Base-by-base conservation (phyloP, 2,888 invertebrate species). In the Scaptomyza flava region DNA sequence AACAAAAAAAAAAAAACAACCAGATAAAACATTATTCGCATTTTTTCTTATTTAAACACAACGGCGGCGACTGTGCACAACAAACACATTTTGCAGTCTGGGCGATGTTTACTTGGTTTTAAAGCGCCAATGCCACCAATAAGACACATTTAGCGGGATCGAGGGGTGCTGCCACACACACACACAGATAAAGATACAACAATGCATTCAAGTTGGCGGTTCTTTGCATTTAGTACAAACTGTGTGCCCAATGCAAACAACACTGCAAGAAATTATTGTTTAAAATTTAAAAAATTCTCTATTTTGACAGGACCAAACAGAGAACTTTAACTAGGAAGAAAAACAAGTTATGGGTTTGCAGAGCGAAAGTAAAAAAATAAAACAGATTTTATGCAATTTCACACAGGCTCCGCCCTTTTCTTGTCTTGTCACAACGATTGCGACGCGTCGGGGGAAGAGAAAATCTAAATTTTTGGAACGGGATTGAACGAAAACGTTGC, bases 41-140 rank as follows among this genome's bases (percentile, higher is more conserved):
- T 81, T 81, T 77, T 77, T 81, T 69, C 67, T 78, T 86, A 68
- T 80, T 84, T 84, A 83, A 88, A 88, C 84, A 84, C 86, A 88
- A 88, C 88, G 73, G 72, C 83, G 78, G 80, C 88, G 48, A 73
- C 72, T 80, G 83, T 73, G 77, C 72, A 75, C 77, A 62, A 51
- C 82, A 85, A 85, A 87, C 87, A 87, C 87, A 84, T 67, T 79
- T 73, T 64, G 64, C 69, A 64, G 62, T 77, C 47, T 54, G 57
- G 38, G 59, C 57, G 8, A 72, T 85, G 83, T 73, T 79, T 79
- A 71, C 81, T 54, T 59, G 38, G 38, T 20, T 79, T 85, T 86
- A 80, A 81, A 86, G 81, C 87, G 85, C 79, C 85, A 81, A 73
- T 73, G 85, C 82, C 87, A 79, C 57, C 58, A 43, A 53, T 20